These are phyloP conservation scores for Brenthis daphne DNA, from an alignment of 2,888 invertebrate genomes.

Conservation along the genomic window DNA sequence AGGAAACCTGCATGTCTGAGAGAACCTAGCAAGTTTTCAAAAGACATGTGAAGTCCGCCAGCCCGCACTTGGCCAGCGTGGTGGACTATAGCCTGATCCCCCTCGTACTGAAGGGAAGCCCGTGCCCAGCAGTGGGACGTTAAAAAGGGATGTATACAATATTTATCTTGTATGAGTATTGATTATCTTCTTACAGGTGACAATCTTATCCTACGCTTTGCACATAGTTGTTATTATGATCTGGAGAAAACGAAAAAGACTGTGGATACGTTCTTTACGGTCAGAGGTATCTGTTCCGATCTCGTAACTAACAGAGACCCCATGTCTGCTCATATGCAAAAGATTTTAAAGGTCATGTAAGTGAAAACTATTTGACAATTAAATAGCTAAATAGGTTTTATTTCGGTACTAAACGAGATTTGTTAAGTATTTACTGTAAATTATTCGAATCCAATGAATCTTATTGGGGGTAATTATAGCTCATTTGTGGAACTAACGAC, in stretches of 20 bases:
- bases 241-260: conserved; percentile 78
- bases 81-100: too few relatives aligned
- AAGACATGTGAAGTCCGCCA: too few relatives aligned
- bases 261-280: conserved; percentile 72
- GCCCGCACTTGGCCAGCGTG: too few relatives aligned
- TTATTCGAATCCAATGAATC: too few relatives aligned
- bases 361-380: conserved; percentile 46
- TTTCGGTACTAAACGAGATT: too few relatives aligned
- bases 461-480: too few relatives aligned
- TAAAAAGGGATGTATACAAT: neutral
- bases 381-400: neutral
- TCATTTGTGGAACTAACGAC: too few relatives aligned
- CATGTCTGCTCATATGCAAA: conserved; percentile 67
- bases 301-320: conserved; percentile 82
- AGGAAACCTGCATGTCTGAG: too few relatives aligned
- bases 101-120: too few relatives aligned
- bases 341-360: conserved; percentile 79
- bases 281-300: conserved; percentile 80
- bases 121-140: too few relatives aligned
- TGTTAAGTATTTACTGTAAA: too few relatives aligned
- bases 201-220: conserved; percentile 74
- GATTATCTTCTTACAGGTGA: conserved; percentile 71
- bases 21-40: too few relatives aligned
- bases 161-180: neutral
- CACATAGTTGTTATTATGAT: conserved; percentile 80